Evolutionary conservation across 2,888 invertebrate species (phyloP), one percentile per base, ranked within the genome.

Genomic region (Leptopilina syphax): DNA sequence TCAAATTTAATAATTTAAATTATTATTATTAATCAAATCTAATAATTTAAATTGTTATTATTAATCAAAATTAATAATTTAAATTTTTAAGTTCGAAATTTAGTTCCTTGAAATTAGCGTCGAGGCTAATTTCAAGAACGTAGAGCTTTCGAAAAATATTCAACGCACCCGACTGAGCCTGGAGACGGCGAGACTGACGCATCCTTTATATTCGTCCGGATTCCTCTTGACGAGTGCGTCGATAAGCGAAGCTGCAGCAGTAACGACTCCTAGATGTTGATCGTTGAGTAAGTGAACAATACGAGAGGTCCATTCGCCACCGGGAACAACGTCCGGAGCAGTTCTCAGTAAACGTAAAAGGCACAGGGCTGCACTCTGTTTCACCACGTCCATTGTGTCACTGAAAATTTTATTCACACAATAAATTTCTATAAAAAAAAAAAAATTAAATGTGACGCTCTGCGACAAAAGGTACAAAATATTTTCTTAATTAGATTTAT

Each of bases 181-280:
- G 34, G 99, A 99, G 73, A 99, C 99, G 80, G 99, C 99, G 83
- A 99, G 94, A 87, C 98, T 98, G 34, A 99, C 99, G 92, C 99
- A 99, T 83, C 99, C 99, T 93, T 99, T 99, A 92, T 99, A 99
- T 92, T 99, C 99, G 83, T 99, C 99, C 24, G 99, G 99, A 93
- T 98, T 99, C 92, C 98, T 97, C 93, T 99, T 99, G 34, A 99
- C 99, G 83, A 99, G 95, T 77, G 98, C 98, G 94, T 99, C 99
- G 89, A 99, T 99, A 80, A 99, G 94, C 86, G 99, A 99, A 80
- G 98, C 98, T 65, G 99, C 99, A 77, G 99, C 98, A 27, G 99
- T 99, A 0, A 99, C 99, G 78, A 99, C 99, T 84, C 99, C 99
- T 96, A 99, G 97, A 91, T 99, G 99, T 91, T 99, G 98, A 93